Evolutionary conservation across 2,888 invertebrate genomes (phyloP), one percentile per base, ranked within the genome.

Genomic region (Pasiphila rectangulata): DNA sequence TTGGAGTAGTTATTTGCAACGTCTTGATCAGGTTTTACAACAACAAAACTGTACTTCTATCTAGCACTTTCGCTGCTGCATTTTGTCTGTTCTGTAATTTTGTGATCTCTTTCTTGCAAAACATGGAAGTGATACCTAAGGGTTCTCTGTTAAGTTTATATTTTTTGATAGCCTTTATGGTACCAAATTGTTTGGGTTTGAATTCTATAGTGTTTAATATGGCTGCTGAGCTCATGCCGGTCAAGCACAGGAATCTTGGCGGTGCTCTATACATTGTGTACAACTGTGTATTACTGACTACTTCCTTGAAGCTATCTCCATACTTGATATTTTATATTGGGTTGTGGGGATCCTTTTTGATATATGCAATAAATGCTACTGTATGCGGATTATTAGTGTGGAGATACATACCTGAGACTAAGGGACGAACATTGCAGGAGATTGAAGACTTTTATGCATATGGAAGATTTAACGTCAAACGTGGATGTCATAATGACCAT

Each of bases 141-240:
- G 45, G 50, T 13, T 61, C 61, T 1, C 27, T 53, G 3, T 3
- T 56, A 3, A 48, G 49, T 39, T 34, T 51, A 2, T 61, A 46
- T 30, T 47, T 41, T 16, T 16, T 61, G 15, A 24, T 53, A 42
- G 48, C 43, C 2, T 56, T 46, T 29, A 48, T 46, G 46, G 16
- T 53, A 23, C 38, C 51, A 0, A 50, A 46, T 37, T 53, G 44
- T 36, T 40, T 49, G 4, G 58, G 58, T 9, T 20, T 54, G 1
- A 30, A 45, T 10, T 46, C 48, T 1, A 23, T 56, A 29, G 51
- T 46, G 1, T 51, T 50, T 20, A 32, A 42, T 3, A 34, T 57
- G 4, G 46, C 49, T n/a, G 52, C 50, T 23, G 61, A 61, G 30
- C 10, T 61, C 13, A 57, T 61, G 56, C 61, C 61, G 7, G 56